Base-by-base conservation (phyloP, 1,140 invertebrate genomes). In the Euwallacea similis region DNA sequence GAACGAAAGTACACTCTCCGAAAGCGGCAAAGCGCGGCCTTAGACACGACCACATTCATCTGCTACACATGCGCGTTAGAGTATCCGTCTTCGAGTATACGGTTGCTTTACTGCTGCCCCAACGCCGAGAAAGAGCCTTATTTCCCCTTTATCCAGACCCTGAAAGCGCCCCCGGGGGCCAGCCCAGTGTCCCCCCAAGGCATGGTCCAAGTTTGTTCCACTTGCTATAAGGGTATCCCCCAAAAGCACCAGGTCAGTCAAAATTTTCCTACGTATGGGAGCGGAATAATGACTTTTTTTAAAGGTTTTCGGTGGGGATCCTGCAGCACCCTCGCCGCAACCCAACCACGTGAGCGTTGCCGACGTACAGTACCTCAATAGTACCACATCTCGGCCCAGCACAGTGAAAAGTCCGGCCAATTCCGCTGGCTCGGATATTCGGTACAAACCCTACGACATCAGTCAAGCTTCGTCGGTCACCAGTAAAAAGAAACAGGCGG, bases 61-160 rank as follows among this genome's bases (percentile, higher is more conserved):
- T 96, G 94, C 84, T 96, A 94, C 81, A 93, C 92, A 56, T 96
- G 94, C 84, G 91, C 91, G 33, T 85, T 89, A 71, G 88, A 91
- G 79, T 90, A 90, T 79, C 88, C 90, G 68, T 91, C 89, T 15
- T 89, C 89, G 79, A 86, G 89, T 85, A 83, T 93, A 83, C 83
- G 92, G 76, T 82, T 94, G 61, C 84, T 95, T n/a, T 94, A 93
- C 81, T 93, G 93, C 80, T 90, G 90, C 79, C 86, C 89, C 46
- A 94, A 95, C 84, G 87, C 90, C 1, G 92, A 93, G 78, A 86
- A 90, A 66, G 93, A 96, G 80, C 90, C 93, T 21, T 95, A 91
- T 82, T 96, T 93, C 84, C 93, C 94, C 0, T 94, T 93, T 83
- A 90, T 97, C 66, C 89, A 89, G 77, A 87, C 87, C 72, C 83